Percentiles rank a stretch among this genome's conserved stretches.
Evolutionary conservation across 2,113 vertebrate species (phyloP).

Genomic region (Manacus vitellinus): DNA sequence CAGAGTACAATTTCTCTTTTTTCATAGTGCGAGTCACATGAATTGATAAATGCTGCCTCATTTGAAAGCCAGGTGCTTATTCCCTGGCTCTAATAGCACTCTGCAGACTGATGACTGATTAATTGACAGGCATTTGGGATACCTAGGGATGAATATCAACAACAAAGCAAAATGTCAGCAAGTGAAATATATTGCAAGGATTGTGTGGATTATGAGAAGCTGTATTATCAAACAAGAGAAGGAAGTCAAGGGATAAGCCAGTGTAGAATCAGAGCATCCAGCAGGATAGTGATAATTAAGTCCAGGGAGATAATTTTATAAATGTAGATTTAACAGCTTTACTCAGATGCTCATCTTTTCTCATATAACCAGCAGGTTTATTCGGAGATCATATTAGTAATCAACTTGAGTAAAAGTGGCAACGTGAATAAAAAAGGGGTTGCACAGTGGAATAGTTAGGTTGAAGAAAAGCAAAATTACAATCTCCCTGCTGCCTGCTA

Average conservation of each 20-base stretch:
- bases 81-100: not conserved
- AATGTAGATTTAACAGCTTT: not conserved
- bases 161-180: conserved; percentile 18
- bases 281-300: not conserved
- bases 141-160: not conserved
- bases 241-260: conserved; percentile 10
- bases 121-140: not conserved
- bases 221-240: not conserved
- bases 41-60: not conserved
- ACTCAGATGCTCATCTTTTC: not conserved
- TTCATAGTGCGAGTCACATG: not conserved
- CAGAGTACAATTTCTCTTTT: not conserved
- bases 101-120: not conserved
- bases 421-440: not conserved
- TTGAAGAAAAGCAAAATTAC: not conserved
- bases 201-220: not conserved
- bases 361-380: not conserved
- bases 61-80: not conserved
- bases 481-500: not conserved
- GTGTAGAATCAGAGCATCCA: not conserved
- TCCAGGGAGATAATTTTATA: not conserved
- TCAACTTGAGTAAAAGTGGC: not conserved
- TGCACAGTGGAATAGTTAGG: not conserved
- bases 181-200: not conserved
- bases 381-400: not conserved